Base-by-base conservation (phyloP, 92 coral and sea anemone species). In the Phenganax subtilis region DNA sequence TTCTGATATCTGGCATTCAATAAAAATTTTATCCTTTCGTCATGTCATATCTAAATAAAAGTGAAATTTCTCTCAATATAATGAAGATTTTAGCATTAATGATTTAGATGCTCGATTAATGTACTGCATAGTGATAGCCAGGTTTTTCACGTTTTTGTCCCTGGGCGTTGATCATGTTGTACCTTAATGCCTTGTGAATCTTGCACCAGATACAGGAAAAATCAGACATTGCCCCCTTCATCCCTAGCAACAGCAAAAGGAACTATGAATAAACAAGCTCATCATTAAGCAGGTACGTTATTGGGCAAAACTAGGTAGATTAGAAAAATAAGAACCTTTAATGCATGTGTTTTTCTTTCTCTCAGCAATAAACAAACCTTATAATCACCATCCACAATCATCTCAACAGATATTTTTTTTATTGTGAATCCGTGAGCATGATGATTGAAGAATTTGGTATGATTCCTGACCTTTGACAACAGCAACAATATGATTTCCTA, bases 171-270 rank as follows among this genome's bases (percentile, higher is more conserved):
- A 64, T 64, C 17, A 20, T 6, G 8, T 28, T 15, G 67, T 64
- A 17, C 70, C 70, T 64, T 25, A 64, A 64, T 44, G 29, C 9
- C 70, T 68, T 68, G 73, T 53, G n/a, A 69, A 30, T 69, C 30
- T 69, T 69, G 75, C 75, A 69, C 30, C 75, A 69, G 11, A 69
- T 69, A 51, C 75, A 69, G 52, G 75, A 31, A 69, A 17, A 69
- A 30, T 69, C 75, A 17, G 75, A 69, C 16, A 17, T 4, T 31
- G 75, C 54, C 6, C 29, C 75, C 55, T 69, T 69, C 30, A 69
- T 69, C 15, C 75, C 77, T 59, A 73, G 47, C 31, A 73, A 11
- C 47, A 73, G 61, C 59, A 73, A 54, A 16, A 73, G 77, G 17
- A 73, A 73, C 77, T 73, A 54, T 14, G 7, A 55, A 47, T 10